Evolutionary conservation across 1,140 invertebrate species (phyloP), one percentile per base, ranked within the genome.

Genomic region (Drosophila rufa): DNA sequence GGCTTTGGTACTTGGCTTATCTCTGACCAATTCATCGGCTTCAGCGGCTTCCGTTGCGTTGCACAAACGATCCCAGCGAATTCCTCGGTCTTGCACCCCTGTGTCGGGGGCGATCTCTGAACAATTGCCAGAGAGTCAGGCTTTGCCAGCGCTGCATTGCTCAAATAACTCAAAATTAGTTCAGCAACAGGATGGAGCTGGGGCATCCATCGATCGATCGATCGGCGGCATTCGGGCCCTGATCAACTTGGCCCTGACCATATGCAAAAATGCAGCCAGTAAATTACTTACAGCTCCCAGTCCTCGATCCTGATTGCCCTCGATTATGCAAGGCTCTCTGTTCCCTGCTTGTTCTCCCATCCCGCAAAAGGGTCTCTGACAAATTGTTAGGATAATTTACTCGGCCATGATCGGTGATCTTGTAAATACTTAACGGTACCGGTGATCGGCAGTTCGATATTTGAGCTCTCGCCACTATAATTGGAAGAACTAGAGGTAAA

Each of bases 101-200:
- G 33, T 57, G 68, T 83, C 53, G 84, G 84, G 80, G 80, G 84
- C 84, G 84, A 83, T 74, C 78, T 59, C 46, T 33, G 51, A 40
- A 55, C 76, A 65, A 62, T 67, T 78, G 60, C 38, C n/a, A n/a
- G n/a, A n/a, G n/a, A n/a, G n/a, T 33, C 7, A 9, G 56, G 30
- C 65, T 64, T 61, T 47, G 64, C 57, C 53, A 15, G 17, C 17
- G 12, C 8, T 58, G 68, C 74, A 84, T 90, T 84, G 71, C 61
- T 48, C 59, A 65, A 79, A 89, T 89, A 84, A 75, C 79, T 89
- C 70, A 82, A 89, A 89, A 89, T 90, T 90, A 90, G 85, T 89
- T 79, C 85, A 90, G 42, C 73, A 61, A 64, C 53, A 42, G 47
- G 25, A 12, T 17, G 0, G 12, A 38, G 51, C 15, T 33, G 33